A percentile compares a stretch with the other conserved stretches of the same genome.
These are phyloP conservation scores for Desmophyllum pertusum DNA, from an alignment of 92 coral and sea anemone genomes.

Conservation along the genomic window DNA sequence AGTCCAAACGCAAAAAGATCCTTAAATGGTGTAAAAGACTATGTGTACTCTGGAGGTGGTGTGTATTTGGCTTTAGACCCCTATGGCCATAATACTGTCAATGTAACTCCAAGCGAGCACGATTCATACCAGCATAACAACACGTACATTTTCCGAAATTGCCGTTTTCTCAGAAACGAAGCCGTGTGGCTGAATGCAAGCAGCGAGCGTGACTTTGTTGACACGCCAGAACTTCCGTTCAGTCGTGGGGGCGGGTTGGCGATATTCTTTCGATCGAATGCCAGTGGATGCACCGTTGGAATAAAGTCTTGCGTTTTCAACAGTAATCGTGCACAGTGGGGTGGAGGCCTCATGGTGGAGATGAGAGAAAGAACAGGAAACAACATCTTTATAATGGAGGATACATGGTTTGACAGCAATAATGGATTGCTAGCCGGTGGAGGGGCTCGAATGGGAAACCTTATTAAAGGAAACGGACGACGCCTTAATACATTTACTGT, in stretches of 20 bases:
- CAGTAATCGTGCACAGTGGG: slow-evolving; percentile 82
- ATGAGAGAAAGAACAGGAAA: slow-evolving; percentile 49
- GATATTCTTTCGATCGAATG: slow-evolving; percentile 73
- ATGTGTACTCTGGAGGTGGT: slow-evolving; percentile 80
- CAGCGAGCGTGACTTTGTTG: slow-evolving; percentile 18
- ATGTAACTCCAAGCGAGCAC: slow-evolving; percentile 39
- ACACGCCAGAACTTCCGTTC: slow-evolving; percentile 56
- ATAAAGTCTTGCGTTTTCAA: slow-evolving; percentile 57
- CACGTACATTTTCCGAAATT: slow-evolving; percentile 58
- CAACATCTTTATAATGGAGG: slow-evolving; percentile 43
- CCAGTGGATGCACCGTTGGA: slow-evolving; percentile 51
- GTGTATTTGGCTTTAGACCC: slow-evolving; percentile 65
- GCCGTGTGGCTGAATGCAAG: slow-evolving; percentile 47
- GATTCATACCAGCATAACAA: slow-evolving; percentile 56
- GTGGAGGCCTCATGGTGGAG: slow-evolving; percentile 81
- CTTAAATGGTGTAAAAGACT: background rate
- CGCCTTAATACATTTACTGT: slow-evolving; percentile 48
- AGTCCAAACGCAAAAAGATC: background rate
- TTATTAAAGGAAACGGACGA: slow-evolving; percentile 18
- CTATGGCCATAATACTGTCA: slow-evolving; percentile 54
- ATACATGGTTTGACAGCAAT: slow-evolving; percentile 56
- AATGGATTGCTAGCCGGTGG: slow-evolving; percentile 83
- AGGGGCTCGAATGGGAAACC: slow-evolving; percentile 72
- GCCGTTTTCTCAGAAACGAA: slow-evolving; percentile 74
- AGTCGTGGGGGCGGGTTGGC: slow-evolving; percentile 95